phyloP scores from a whole-genome alignment of 2,888 invertebrate species.

The Meta bourneti region DNA sequence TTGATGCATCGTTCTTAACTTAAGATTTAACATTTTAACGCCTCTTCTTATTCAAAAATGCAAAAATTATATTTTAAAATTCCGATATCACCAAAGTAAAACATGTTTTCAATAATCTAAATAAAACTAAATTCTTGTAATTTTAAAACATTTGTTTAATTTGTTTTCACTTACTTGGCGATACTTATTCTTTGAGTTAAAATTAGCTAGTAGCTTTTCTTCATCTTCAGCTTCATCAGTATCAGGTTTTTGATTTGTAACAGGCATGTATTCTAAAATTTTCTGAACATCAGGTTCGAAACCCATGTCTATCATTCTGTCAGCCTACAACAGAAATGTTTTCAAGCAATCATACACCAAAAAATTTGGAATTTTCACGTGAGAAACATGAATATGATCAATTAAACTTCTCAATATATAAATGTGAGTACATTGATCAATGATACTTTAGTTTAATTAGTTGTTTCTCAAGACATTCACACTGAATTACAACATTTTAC shows the following conservation, averaged over 20 bases:
- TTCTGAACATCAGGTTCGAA: slow-evolving; percentile 98
- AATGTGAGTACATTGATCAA: too few species aligned
- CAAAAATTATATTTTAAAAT: too few species aligned
- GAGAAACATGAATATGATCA: background rate
- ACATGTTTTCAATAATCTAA: too few species aligned
- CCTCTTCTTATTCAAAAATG: too few species aligned
- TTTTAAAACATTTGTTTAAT: too few species aligned
- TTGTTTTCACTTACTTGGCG: slow-evolving; percentile 85
- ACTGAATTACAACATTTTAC: too few species aligned
- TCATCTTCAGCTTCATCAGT: slow-evolving; percentile 99
- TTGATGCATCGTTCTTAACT: too few species aligned
- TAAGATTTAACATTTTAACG: too few species aligned
- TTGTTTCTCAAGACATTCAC: too few species aligned
- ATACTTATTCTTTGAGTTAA: slow-evolving; percentile 96
- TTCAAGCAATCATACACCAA: background rate
- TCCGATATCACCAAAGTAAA: background rate
- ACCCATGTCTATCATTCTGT: slow-evolving; percentile 99
- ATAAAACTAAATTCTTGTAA: too few species aligned
- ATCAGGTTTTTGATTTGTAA: slow-evolving; percentile 98
- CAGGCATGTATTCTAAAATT: slow-evolving; percentile 98
- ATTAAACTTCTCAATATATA: background rate
- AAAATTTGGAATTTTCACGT: background rate
- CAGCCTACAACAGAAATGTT: slow-evolving; percentile 86
- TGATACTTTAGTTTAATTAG: too few species aligned
- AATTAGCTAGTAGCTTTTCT: slow-evolving; percentile 92